A percentile compares a stretch with the other conserved stretches of the same genome.
phyloP scores from a whole-genome alignment of 2,888 invertebrate species.

The Branchellion lobata region DNA sequence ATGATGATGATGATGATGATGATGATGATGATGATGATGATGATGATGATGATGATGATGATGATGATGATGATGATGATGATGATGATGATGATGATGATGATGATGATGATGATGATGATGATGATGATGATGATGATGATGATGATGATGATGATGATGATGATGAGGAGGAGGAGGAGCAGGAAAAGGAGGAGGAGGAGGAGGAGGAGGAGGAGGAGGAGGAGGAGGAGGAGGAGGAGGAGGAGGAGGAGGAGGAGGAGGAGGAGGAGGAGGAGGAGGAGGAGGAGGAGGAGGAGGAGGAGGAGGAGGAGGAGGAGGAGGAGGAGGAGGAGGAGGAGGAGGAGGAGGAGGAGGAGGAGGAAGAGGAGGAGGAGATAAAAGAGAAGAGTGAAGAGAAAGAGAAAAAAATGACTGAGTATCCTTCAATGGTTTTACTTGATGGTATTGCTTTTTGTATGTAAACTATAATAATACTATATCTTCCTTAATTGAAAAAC shows the following conservation, averaged over 20 bases:
- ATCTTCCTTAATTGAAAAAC: too few species aligned
- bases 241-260: neutral
- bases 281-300: neutral
- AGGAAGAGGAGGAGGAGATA: neutral
- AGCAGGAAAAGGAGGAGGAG: neutral
- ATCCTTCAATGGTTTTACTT: too few species aligned
- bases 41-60: constrained; percentile 6
- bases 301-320: neutral
- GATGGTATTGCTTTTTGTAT: too few species aligned
- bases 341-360: neutral
- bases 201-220: too few species aligned
- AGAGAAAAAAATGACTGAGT: neutral
- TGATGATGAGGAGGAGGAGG: too few species aligned
- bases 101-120: constrained; percentile 9
- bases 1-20: constrained; percentile 9
- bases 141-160: constrained; percentile 4
- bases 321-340: neutral
- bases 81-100: constrained; percentile 9
- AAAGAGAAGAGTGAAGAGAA: too few species aligned
- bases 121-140: constrained; percentile 9
- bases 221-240: neutral
- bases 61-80: constrained; percentile 2
- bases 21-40: constrained; percentile 9
- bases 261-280: neutral
- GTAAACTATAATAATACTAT: constrained; percentile 10